These are phyloP conservation scores for Parazoanthus darwini DNA, from an alignment of 92 coral and sea anemone species.

Conservation along the genomic window DNA sequence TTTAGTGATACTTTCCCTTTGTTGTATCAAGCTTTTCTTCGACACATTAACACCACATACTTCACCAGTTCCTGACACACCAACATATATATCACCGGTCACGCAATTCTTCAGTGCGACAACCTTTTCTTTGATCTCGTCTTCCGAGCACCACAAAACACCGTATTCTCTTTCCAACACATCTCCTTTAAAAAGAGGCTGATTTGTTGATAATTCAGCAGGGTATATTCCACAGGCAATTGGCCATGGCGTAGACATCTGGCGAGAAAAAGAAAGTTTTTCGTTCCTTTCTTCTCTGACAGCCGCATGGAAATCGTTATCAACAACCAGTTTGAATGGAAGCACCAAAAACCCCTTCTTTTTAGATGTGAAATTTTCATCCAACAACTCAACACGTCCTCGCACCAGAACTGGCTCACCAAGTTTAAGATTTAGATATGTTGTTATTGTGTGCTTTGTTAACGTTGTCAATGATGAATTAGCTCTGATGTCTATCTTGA, in stretches of 20 bases:
- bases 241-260: slow-evolving; percentile 67
- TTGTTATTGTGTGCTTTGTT: slow-evolving; percentile 41
- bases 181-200: slow-evolving; percentile 52
- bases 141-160: slow-evolving; percentile 51
- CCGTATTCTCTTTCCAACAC: slow-evolving; percentile 42
- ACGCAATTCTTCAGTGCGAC: slow-evolving; percentile 72
- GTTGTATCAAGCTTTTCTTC: slow-evolving; percentile 38
- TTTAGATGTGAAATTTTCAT: slow-evolving; percentile 31
- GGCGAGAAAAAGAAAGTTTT: slow-evolving; percentile 50
- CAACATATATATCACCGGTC: slow-evolving; percentile 70
- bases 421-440: slow-evolving; percentile 47
- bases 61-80: slow-evolving; percentile 56
- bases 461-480: slow-evolving; percentile 33
- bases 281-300: slow-evolving; percentile 50
- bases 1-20: slow-evolving; percentile 61
- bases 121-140: slow-evolving; percentile 48
- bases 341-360: slow-evolving; percentile 44
- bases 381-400: slow-evolving; percentile 64
- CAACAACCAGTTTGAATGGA: slow-evolving; percentile 65
- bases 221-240: slow-evolving; percentile 51
- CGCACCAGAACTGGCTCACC: slow-evolving; percentile 51
- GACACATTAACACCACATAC: slow-evolving; percentile 45
- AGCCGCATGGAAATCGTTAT: slow-evolving; percentile 65
- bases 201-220: slow-evolving; percentile 51
- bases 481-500: slow-evolving; percentile 65